These are phyloP conservation scores for Mimas tiliae DNA, from an alignment of 2,888 invertebrate genomes.

Conservation along the genomic window DNA sequence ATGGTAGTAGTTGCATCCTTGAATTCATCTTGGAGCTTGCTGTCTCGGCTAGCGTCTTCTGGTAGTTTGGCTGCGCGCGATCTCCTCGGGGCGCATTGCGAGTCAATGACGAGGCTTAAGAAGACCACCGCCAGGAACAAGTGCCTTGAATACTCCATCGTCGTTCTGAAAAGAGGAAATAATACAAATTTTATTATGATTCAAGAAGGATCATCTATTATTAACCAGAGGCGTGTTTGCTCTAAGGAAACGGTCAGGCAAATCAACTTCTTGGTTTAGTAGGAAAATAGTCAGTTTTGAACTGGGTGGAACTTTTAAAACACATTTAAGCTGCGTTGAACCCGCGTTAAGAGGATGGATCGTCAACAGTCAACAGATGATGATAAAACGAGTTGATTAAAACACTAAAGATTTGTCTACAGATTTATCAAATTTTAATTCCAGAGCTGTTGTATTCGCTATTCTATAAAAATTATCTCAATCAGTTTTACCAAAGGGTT, in stretches of 20 bases:
- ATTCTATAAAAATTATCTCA: no score
- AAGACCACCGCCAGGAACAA: constrained; percentile 59
- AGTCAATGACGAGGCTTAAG: constrained; percentile 54
- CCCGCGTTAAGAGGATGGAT: no score
- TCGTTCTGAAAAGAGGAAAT: constrained; percentile 48
- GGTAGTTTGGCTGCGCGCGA: constrained; percentile 61
- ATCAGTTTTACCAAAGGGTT: not conserved
- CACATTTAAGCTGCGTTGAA: not conserved
- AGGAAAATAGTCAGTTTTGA: no score
- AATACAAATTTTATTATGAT: not conserved
- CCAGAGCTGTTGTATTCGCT: not conserved
- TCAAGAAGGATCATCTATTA: not conserved
- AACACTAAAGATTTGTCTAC: no score
- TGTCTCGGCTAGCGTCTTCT: constrained; percentile 57
- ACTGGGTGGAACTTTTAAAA: not conserved
- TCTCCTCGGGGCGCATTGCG: constrained; percentile 67
- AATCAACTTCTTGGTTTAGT: not conserved
- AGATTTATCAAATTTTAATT: not conserved
- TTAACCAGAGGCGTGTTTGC: not conserved
- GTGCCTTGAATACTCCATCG: constrained; percentile 61
- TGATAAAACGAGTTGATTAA: no score
- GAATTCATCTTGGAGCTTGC: constrained; percentile 70
- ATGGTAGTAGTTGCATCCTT: constrained; percentile 66
- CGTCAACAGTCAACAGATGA: no score
- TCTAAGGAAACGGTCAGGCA: not conserved